These are phyloP conservation scores for Polyodon spathula DNA, from an alignment of 2,113 vertebrate species.

Conservation along the genomic window DNA sequence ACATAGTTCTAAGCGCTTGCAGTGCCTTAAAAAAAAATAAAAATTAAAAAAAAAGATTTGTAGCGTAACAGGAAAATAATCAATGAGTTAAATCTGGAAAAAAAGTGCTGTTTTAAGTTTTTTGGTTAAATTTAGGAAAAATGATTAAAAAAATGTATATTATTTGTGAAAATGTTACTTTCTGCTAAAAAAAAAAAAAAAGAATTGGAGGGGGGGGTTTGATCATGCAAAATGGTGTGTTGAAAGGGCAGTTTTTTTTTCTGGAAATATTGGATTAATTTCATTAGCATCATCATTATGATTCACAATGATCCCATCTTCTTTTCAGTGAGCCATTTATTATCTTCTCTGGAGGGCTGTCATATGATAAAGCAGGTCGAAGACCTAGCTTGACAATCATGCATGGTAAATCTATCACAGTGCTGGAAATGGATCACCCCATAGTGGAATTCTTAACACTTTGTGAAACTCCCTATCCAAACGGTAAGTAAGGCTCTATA, in stretches of 20 bases:
- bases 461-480: slow-evolving; percentile 93
- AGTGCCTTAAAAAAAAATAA: too few relatives aligned
- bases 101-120: too few relatives aligned
- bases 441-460: slow-evolving; percentile 96
- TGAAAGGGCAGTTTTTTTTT: too few relatives aligned
- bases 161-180: neutral
- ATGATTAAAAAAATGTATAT: too few relatives aligned
- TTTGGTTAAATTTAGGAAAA: too few relatives aligned
- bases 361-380: slow-evolving; percentile 87
- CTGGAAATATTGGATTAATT: neutral
- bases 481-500: slow-evolving; percentile 62
- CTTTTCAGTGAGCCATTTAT: slow-evolving; percentile 82
- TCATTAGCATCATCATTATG: neutral
- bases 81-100: too few relatives aligned
- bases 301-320: neutral
- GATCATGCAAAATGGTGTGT: too few relatives aligned
- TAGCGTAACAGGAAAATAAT: too few relatives aligned
- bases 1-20: too few relatives aligned
- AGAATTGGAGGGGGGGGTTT: too few relatives aligned
- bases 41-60: too few relatives aligned
- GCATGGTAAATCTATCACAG: slow-evolving; percentile 95
- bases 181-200: too few relatives aligned
- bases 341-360: slow-evolving; percentile 91
- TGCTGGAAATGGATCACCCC: slow-evolving; percentile 96
- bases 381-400: slow-evolving; percentile 93